Evolutionary conservation across 2,113 vertebrate species (phyloP), one percentile per base, ranked within the genome.

Genomic region (Nansenia antarctica): DNA sequence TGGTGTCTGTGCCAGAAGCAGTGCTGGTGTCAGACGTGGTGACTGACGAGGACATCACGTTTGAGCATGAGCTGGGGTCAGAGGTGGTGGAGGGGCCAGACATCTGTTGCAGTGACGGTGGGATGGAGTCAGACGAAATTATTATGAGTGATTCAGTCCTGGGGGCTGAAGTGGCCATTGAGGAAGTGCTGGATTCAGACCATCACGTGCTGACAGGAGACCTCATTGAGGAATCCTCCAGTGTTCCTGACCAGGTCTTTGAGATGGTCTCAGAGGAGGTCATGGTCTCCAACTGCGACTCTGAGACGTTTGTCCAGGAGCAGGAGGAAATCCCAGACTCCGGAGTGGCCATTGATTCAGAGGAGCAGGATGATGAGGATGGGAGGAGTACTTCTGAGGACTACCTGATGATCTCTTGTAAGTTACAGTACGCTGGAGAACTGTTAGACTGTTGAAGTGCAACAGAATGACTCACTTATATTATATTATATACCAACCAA

Each of bases 331-430:
- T 91, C 82, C 90, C 92, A 14, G 90, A 88, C 76, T 93, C 94
- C 74, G 89, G 92, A 0, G 91, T 94, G 74, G 92, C 93, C 69
- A 92, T 95, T 79, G 94, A 95, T 85, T 91, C 91, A 0, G 93
- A 94, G 78, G 94, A 93, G 0, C 55, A 58, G 27, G 55, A 31
- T 2, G 93, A 95, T 0, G 90, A 89, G 29, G 88, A 95, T 72
- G 89, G 86, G 70, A 95, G 94, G 85, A 94, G 92, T 81, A 87
- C 93, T 0, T 93, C 94, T 58, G 95, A 95, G 85, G 94, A 96
- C 90, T 96, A 95, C 85, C 88, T 95, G 86, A 95, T 96, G 95
- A 96, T 96, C 86, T 96, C 95, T 71, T 90, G 95, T 96, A 92
- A 58, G 27, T 58, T 14, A 8, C 34, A 8, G 15, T 42, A 3